Evolutionary conservation across 2,888 invertebrate species (phyloP), one percentile per base, ranked within the genome.

Genomic region (Abrostola triplasia): DNA sequence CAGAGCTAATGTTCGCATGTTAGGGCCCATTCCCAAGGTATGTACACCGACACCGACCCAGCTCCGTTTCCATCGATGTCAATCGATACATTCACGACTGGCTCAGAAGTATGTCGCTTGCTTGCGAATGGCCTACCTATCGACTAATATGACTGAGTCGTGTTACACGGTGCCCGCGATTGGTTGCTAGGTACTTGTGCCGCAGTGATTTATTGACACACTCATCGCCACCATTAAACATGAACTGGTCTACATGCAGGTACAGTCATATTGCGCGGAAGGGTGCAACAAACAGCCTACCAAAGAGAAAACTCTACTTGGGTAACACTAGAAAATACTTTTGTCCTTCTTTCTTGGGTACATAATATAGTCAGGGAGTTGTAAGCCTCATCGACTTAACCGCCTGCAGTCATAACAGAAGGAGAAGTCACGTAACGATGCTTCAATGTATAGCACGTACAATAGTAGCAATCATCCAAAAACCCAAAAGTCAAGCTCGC

Each of bases 21-120:
- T 68, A 67, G 64, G 60, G 57, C 60, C 44, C 68, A 79, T 82
- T 81, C 76, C 74, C 79, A 75, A 81, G 83, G 81, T 77, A 69
- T 65, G 73, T 73, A 64, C 63, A 68, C 73, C 69, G 76, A 73
- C 70, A 68, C 62, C 73, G 81, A 80, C 79, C 81, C 76, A 80
- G 72, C 85, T 85, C 77, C 77, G 79, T 83, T 87, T 82, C 78
- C 79, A 86, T 84, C 79, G 83, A 88, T 88, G 88, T 85, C 87
- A 85, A 82, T 85, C 81, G 83, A 83, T 85, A 85, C 84, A 80
- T 83, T 79, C 76, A 76, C 76, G 77, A 83, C 82, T 83, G 64
- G 83, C 71, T 77, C 73, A 76, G 56, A 86, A 83, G 86, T 86
- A 72, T 84, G 85, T 76, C 85, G 83, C 71, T 81, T 77, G 77